Evolutionary conservation across 2,113 vertebrate genomes (phyloP).

Genomic region (Vanacampus margaritifer): DNA sequence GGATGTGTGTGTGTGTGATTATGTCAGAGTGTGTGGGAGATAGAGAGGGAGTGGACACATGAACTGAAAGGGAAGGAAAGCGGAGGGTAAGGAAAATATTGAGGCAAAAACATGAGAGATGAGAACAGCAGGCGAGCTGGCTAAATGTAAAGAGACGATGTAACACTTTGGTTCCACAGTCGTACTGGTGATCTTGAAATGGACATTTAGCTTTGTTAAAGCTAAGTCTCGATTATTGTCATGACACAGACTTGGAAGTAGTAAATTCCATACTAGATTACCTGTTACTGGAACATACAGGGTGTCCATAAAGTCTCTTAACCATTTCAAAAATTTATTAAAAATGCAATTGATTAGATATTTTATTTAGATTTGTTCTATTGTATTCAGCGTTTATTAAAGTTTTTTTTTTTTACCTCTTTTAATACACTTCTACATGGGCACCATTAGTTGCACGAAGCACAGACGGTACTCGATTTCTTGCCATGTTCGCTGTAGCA

Average conservation of each 20-base stretch:
- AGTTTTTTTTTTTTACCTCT: too few species aligned
- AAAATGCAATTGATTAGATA: too few species aligned
- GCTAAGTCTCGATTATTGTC: background rate
- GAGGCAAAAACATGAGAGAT: slow-evolving; percentile 36
- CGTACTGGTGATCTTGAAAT: background rate
- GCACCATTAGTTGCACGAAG: too few species aligned
- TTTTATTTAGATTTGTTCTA: too few species aligned
- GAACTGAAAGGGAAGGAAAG: slow-evolving; percentile 48
- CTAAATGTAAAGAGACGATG: slow-evolving; percentile 26
- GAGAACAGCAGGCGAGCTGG: slow-evolving; percentile 31
- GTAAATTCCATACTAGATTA: background rate
- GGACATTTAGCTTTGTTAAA: background rate
- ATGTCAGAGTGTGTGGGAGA: slow-evolving; percentile 61
- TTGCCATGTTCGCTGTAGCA: too few species aligned
- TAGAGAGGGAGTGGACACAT: slow-evolving; percentile 46
- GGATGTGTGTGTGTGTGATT: slow-evolving; percentile 48
- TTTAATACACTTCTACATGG: too few species aligned
- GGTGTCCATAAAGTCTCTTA: too few species aligned
- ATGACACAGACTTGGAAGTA: background rate
- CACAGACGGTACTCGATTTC: too few species aligned
- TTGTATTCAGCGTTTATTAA: too few species aligned
- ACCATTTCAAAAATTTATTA: too few species aligned
- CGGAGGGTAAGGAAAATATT: slow-evolving; percentile 37
- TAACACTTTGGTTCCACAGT: slow-evolving; percentile 14
- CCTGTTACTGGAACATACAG: background rate